Percentiles rank a stretch among this genome's conserved stretches.
phyloP scores from a whole-genome alignment of 2,888 invertebrate genomes.

The Thysanoteuthis rhombus region DNA sequence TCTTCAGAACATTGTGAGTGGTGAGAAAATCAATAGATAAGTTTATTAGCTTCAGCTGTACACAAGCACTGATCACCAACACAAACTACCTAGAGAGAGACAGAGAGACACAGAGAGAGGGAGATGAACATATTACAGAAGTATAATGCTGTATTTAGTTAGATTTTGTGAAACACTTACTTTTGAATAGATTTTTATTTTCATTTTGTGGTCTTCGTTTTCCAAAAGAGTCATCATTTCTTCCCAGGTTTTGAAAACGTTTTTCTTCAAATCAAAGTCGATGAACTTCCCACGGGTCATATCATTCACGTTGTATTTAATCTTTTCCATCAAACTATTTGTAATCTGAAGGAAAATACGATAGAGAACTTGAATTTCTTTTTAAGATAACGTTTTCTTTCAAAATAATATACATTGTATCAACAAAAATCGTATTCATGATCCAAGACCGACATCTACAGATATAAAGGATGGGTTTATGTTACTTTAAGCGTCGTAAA shows the following conservation, averaged over 20 bases:
- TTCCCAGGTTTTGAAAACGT: not conserved
- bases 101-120: not conserved
- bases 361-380: not conserved
- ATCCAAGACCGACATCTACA: no score
- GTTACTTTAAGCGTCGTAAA: no score
- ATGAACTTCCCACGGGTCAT: not conserved
- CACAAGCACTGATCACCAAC: no score
- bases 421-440: no score
- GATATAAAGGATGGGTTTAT: no score
- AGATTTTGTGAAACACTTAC: not conserved
- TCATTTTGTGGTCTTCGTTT: not conserved
- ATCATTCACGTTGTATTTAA: not conserved
- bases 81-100: not conserved
- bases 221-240: not conserved
- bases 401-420: no score
- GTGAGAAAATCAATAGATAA: no score
- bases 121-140: not conserved
- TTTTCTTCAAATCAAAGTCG: not conserved
- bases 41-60: no score
- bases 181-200: not conserved
- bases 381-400: no score
- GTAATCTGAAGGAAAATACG: not conserved
- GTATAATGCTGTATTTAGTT: no score
- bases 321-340: not conserved
- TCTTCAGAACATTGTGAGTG: no score